phyloP scores from a whole-genome alignment of 2,888 invertebrate genomes.

The Julus scandinavius region DNA sequence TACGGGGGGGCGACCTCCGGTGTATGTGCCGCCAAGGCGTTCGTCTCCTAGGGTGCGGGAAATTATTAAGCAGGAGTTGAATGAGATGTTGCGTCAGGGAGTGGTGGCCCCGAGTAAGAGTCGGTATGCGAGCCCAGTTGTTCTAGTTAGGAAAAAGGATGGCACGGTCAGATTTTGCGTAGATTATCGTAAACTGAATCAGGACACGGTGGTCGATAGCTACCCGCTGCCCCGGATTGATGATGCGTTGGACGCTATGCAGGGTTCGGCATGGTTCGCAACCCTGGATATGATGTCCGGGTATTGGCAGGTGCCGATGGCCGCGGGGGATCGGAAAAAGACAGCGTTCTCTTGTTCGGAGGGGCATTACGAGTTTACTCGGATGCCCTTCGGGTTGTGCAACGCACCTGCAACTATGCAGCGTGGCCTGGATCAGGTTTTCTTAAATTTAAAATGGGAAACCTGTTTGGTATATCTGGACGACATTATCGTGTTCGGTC shows the following conservation, averaged over 20 bases:
- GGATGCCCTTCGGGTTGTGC: background rate
- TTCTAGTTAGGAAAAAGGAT: background rate
- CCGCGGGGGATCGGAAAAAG: background rate
- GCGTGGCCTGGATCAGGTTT: background rate
- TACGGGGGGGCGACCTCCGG: background rate
- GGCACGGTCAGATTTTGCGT: background rate
- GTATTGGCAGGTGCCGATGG: background rate
- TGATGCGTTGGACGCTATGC: background rate
- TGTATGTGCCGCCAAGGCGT: background rate
- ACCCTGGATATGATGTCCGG: background rate
- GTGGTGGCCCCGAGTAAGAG: background rate
- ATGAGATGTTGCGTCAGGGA: background rate
- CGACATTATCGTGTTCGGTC: background rate
- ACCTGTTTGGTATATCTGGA: background rate
- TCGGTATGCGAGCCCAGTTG: background rate
- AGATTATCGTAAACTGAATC: background rate
- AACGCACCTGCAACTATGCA: conserved; percentile 20
- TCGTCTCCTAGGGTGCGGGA: background rate
- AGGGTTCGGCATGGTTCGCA: background rate
- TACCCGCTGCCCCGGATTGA: background rate
- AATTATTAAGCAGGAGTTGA: background rate
- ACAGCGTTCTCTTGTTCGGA: background rate
- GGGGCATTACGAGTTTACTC: background rate
- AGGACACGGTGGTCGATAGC: background rate
- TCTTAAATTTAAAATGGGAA: background rate